phyloP scores from a whole-genome alignment of 2,113 vertebrate species.

The Elephantulus edwardii region DNA sequence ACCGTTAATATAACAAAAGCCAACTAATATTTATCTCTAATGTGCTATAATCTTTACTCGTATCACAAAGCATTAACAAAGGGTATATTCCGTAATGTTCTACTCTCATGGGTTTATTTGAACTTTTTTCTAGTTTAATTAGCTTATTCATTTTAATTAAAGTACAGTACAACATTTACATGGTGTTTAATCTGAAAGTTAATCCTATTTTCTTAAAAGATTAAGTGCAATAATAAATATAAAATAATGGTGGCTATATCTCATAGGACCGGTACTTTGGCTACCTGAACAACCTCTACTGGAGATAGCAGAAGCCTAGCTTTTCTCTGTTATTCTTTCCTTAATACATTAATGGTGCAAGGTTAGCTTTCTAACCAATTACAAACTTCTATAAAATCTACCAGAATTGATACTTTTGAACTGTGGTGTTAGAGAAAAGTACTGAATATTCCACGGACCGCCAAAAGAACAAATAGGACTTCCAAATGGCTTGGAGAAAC shows the following conservation, averaged over 20 bases:
- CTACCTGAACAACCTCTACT: conserved; percentile 49
- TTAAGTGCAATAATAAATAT: conserved; percentile 76
- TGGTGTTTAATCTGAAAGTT: conserved; percentile 77
- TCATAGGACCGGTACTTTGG: conserved; percentile 58
- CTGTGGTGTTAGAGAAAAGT: too few species aligned
- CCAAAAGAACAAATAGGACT: too few species aligned
- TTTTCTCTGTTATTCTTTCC: conserved; percentile 32
- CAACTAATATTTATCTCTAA: conserved; percentile 75
- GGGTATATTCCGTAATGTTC: conserved; percentile 73
- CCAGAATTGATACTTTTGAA: too few species aligned
- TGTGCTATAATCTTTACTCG: conserved; percentile 66
- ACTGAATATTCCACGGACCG: too few species aligned
- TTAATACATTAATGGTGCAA: background rate
- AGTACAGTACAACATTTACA: conserved; percentile 72
- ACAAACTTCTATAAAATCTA: background rate
- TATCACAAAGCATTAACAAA: conserved; percentile 72
- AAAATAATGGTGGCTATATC: conserved; percentile 72
- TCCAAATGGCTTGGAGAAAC: too few species aligned
- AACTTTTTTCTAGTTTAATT: conserved; percentile 75
- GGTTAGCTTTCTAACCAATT: conserved; percentile 35
- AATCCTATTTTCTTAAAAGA: conserved; percentile 79
- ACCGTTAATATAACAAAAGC: conserved; percentile 73
- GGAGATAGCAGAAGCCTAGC: conserved; percentile 42
- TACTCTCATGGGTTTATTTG: conserved; percentile 61
- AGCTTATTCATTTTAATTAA: conserved; percentile 76